Evolutionary conservation across 2,888 invertebrate genomes (phyloP).

Genomic region (Eilema depressum): DNA sequence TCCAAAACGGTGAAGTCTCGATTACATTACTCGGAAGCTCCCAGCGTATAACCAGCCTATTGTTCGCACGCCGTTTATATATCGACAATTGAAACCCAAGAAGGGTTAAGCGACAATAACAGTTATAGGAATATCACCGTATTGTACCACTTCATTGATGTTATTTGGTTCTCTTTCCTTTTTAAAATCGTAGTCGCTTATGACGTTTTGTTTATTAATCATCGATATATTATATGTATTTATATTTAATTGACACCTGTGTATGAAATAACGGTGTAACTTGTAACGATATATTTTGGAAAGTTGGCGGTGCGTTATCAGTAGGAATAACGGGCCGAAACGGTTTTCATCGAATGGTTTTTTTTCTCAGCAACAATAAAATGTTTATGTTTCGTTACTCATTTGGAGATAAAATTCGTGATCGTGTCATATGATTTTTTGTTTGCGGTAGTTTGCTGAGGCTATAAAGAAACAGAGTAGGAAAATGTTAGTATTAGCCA

Average conservation of each 20-base stretch:
- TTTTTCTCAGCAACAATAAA: not conserved
- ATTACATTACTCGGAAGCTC: not conserved
- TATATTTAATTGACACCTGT: constrained; percentile 64
- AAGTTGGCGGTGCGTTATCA: constrained; percentile 25
- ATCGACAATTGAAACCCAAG: not conserved
- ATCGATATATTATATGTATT: not conserved
- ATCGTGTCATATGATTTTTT: not conserved
- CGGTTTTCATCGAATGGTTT: constrained; percentile 14
- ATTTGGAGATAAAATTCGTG: not conserved
- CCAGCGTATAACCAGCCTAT: constrained; percentile 39
- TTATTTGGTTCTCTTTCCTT: not conserved
- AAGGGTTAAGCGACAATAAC: not conserved
- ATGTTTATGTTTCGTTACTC: not conserved
- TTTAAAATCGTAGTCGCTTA: not conserved
- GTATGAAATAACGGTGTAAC: constrained; percentile 44
- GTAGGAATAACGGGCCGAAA: constrained; percentile 12
- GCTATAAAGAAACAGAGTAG: not conserved
- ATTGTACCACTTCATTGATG: not conserved
- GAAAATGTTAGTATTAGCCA: too few species aligned
- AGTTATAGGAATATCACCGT: not conserved
- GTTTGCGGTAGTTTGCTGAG: not conserved
- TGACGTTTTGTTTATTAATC: not conserved
- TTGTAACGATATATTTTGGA: constrained; percentile 29
- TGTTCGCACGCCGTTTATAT: constrained; percentile 54
- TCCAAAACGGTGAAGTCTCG: not conserved